phyloP scores from a whole-genome alignment of 2,797 vertebrate genomes.

The Corythornis leucogaster region DNA sequence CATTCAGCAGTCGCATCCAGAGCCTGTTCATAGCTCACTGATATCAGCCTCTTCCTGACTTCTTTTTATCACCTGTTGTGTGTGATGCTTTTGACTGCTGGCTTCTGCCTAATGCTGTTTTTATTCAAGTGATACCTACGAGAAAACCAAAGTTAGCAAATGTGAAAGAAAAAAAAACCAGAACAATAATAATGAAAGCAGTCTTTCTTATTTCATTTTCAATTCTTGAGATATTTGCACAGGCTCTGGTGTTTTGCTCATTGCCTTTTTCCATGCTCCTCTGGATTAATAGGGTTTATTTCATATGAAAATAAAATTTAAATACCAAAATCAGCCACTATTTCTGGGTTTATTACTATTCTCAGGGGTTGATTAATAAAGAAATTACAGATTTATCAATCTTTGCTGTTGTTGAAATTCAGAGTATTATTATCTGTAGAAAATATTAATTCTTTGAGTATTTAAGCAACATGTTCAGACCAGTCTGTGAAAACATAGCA shows the following conservation, averaged over 20 bases:
- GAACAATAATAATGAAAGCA: background rate
- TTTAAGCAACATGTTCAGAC: background rate
- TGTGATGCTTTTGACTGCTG: background rate
- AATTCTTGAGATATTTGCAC: background rate
- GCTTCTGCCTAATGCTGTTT: background rate
- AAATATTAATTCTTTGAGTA: background rate
- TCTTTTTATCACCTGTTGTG: background rate
- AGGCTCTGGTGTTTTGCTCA: background rate
- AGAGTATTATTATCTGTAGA: background rate
- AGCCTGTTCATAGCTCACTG: background rate
- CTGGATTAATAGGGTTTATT: background rate
- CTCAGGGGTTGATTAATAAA: background rate
- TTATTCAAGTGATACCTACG: background rate
- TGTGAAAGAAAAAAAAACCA: background rate
- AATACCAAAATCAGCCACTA: background rate
- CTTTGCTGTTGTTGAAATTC: background rate
- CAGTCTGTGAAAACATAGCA: background rate
- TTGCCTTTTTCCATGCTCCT: background rate
- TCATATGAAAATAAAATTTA: background rate
- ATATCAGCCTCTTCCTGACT: background rate
- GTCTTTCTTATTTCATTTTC: background rate
- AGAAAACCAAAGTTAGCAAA: background rate
- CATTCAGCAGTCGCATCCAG: background rate
- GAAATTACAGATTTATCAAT: background rate
- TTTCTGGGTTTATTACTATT: background rate